phyloP scores from a whole-genome alignment of 92 coral and sea anemone species.

The Nematostella vectensis region DNA sequence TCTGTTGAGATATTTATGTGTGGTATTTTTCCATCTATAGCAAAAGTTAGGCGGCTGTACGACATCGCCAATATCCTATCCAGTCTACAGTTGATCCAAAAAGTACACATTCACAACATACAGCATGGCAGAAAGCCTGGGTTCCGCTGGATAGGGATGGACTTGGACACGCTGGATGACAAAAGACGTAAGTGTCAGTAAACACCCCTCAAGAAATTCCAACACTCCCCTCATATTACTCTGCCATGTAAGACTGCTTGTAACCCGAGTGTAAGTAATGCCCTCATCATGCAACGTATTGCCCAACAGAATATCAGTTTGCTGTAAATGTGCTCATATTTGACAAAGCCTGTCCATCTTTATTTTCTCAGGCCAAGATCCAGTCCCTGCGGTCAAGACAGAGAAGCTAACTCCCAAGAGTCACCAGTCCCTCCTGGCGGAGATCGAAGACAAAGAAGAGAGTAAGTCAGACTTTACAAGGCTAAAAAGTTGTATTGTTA shows the following conservation, averaged over 20 bases:
- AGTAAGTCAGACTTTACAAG: constrained; percentile 8
- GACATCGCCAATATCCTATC: constrained; percentile 98
- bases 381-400: constrained; percentile 17
- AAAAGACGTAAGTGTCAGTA: too few species aligned
- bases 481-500: background rate
- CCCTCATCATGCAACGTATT: too few species aligned
- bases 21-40: constrained; percentile 34
- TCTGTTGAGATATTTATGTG: too few species aligned
- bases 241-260: too few species aligned
- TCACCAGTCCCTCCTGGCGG: constrained; percentile 7
- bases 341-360: too few species aligned
- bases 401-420: constrained; percentile 12
- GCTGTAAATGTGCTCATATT: too few species aligned
- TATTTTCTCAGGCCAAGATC: constrained; percentile 2
- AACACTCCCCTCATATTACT: too few species aligned
- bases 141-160: constrained; percentile 93
- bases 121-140: constrained; percentile 94
- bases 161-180: constrained; percentile 64
- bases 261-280: background rate
- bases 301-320: too few species aligned
- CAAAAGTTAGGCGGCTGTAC: constrained; percentile 92
- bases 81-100: constrained; percentile 85
- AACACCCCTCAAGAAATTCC: too few species aligned
- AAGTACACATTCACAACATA: constrained; percentile 89
- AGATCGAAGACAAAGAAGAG: constrained; percentile 15